Base-by-base conservation (phyloP, 2,113 vertebrate genomes). In the Aix galericulata region DNA sequence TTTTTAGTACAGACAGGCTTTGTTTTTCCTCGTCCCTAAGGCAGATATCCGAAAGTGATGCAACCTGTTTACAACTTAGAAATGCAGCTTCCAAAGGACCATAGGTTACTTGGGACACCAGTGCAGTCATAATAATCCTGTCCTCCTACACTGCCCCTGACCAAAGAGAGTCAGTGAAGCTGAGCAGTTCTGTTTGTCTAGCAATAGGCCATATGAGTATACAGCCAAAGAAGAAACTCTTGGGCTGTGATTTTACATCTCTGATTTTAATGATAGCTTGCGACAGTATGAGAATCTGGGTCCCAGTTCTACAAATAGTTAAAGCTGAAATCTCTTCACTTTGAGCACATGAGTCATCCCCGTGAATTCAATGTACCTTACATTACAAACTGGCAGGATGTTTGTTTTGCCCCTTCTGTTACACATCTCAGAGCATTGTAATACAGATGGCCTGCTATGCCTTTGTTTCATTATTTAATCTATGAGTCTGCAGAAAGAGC, bases 391-490 rank as follows among this genome's bases (percentile, higher is more conserved):
- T 80, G 83, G 66, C 75, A 91, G 46, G 85, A 60, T 94, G 64
- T 87, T 88, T 94, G 58, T 64, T 92, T 87, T 94, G 78, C 66
- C 71, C 44, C 36, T 96, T 88, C 64, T 68, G 56, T 82, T 95
- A 75, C 76, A 46, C 68, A 9, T 94, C 83, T 88, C 59, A 34
- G 72, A 75, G 36, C 14, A 2, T 6, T 82, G 32, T 83, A 85
- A 73, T 93, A 86, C 80, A 91, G 68, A 56, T 93, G 55, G 85
- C 80, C 52, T 94, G 80, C 93, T 91, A 82, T 88, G 59, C 74
- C 66, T 92, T 95, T 90, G 46, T 91, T 95, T 87, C 60, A 42
- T 95, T 93, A 83, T 91, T 95, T 90, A 93, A 91, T 96, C 80
- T 50, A 34, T 91, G 52, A 89, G 66, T 48, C 74, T 93, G 85